These are phyloP conservation scores for Arctopsyche grandis DNA, from an alignment of 1,140 invertebrate species.

Conservation along the genomic window DNA sequence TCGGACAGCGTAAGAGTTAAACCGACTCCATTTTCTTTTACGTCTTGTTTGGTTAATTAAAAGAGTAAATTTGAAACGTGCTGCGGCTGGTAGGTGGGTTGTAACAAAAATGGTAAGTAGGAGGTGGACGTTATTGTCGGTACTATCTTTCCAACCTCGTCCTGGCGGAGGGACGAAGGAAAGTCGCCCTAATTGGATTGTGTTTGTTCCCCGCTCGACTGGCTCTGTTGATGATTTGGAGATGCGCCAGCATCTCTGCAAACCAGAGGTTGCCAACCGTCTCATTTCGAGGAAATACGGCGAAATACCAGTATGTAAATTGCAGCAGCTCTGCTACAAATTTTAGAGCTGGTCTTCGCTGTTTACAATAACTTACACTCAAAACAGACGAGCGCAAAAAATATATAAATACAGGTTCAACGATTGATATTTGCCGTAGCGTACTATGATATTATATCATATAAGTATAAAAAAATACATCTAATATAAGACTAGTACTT, in stretches of 20 bases:
- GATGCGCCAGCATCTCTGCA: conserved; percentile 27
- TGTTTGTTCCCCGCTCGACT: conserved; percentile 41
- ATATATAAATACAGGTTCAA: conserved; percentile 4
- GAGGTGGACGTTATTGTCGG: neutral
- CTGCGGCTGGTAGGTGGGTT: neutral
- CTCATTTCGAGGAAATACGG: neutral
- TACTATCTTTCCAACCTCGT: neutral
- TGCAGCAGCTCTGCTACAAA: neutral
- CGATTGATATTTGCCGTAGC: neutral
- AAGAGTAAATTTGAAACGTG: conserved; percentile 10
- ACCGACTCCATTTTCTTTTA: conserved; percentile 4
- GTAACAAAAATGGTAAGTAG: conserved; percentile 7
- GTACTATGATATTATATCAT: neutral
- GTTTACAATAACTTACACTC: neutral
- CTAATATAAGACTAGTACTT: neutral
- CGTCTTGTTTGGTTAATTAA: conserved; percentile 2
- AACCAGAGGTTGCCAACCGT: conserved; percentile 5
- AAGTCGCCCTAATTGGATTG: conserved; percentile 47
- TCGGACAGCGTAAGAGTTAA: neutral
- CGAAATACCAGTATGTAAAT: neutral
- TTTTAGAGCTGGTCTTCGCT: neutral
- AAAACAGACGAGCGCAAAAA: neutral
- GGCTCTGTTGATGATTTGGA: conserved; percentile 38
- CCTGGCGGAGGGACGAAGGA: neutral
- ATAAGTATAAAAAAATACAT: too few relatives aligned